Evolutionary conservation across 2,113 vertebrate genomes (phyloP).

Genomic region (Triplophysa dalaica): DNA sequence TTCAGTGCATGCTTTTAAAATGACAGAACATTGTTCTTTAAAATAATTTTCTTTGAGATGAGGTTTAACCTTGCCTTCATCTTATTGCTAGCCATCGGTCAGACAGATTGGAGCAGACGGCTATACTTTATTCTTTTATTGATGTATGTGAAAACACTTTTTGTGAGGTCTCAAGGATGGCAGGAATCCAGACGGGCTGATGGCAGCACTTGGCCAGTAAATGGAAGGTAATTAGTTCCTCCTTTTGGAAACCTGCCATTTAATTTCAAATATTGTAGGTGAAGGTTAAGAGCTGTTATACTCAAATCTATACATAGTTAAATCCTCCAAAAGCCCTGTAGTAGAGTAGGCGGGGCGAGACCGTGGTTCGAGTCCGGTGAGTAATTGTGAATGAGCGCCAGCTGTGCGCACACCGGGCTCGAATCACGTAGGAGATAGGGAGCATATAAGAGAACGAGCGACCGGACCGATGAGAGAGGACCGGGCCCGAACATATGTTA

Average conservation of each 20-base stretch:
- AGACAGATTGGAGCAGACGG: slow-evolving; percentile 63
- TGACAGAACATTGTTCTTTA: slow-evolving; percentile 5
- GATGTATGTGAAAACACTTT: slow-evolving; percentile 64
- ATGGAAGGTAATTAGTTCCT: slow-evolving; percentile 68
- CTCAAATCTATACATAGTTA: neutral
- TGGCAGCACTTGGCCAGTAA: slow-evolving; percentile 58
- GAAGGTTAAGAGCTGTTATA: slow-evolving; percentile 45
- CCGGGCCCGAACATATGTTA: no score
- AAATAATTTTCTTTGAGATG: slow-evolving; percentile 59
- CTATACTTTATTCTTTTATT: slow-evolving; percentile 59
- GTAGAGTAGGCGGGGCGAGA: no score
- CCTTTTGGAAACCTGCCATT: slow-evolving; percentile 68
- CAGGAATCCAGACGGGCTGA: slow-evolving; percentile 49
- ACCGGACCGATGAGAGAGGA: no score
- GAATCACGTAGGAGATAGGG: no score
- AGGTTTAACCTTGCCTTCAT: slow-evolving; percentile 64
- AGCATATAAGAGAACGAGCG: no score
- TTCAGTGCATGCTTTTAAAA: slow-evolving; percentile 6
- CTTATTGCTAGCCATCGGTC: slow-evolving; percentile 46
- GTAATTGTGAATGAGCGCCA: no score
- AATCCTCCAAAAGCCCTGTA: no score
- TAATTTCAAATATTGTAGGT: slow-evolving; percentile 55
- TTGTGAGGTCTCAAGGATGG: slow-evolving; percentile 57
- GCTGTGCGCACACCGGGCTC: no score
- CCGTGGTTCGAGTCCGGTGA: no score